Percentiles rank a stretch among this genome's conserved stretches.
These are phyloP conservation scores for Micoletzkya japonica DNA, from an alignment of 2,888 invertebrate species.

Conservation along the genomic window DNA sequence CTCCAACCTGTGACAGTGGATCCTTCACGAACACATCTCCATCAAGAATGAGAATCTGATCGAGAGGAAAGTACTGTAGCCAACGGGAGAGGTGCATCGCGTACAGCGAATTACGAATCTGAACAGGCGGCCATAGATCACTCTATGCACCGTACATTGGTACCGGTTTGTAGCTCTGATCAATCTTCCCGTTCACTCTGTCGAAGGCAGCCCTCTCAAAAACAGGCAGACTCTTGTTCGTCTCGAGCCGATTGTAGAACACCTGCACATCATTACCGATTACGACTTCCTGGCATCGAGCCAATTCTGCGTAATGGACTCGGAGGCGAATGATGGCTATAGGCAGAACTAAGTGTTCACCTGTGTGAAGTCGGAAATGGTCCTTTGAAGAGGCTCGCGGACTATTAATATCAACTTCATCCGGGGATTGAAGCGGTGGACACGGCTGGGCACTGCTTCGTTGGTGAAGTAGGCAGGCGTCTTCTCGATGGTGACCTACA, in stretches of 20 bases:
- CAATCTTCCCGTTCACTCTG: slow-evolving; percentile 64
- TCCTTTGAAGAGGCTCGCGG: slow-evolving; percentile 90
- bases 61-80: slow-evolving; percentile 87
- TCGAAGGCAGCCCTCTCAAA: slow-evolving; percentile 67
- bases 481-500: slow-evolving; percentile 74
- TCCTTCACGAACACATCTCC: slow-evolving; percentile 88
- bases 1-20: slow-evolving; percentile 77
- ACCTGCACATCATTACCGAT: no score
- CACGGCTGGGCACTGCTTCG: slow-evolving; percentile 88
- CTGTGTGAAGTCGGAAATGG: slow-evolving; percentile 66
- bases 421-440: slow-evolving; percentile 88
- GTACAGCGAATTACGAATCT: slow-evolving; percentile 78
- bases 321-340: background rate
- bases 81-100: slow-evolving; percentile 86
- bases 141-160: background rate
- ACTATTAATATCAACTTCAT: slow-evolving; percentile 89
- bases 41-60: slow-evolving; percentile 86
- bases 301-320: background rate
- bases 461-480: slow-evolving; percentile 97
- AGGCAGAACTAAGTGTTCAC: slow-evolving; percentile 33
- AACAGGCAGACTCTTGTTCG: slow-evolving; percentile 59
- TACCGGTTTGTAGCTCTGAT: slow-evolving; percentile 62
- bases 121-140: background rate
- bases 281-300: background rate
- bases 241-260: slow-evolving; percentile 55